Evolutionary conservation across 2,888 invertebrate species (phyloP), one percentile per base, ranked within the genome.

Genomic region (Prosopocoilus inquinatus): DNA sequence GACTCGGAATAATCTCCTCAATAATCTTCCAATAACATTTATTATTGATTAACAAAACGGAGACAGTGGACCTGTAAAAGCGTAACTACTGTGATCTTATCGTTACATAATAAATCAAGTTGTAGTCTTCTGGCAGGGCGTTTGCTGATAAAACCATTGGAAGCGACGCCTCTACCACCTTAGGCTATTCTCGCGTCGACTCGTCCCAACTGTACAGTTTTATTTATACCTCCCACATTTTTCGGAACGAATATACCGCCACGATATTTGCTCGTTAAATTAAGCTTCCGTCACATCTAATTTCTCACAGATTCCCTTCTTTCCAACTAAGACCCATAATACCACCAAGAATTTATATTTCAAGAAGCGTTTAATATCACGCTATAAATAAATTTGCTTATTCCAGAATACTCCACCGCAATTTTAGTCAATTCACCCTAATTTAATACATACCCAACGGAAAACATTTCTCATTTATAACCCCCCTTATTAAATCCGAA

Each of bases 11-110:
- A 56, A 56, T 56, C 51, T 46, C 41, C 28, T 51, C 51, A 52
- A 56, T 56, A 52, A 56, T 51, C 55, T 56, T 38, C 47, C 50
- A 56, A 50, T 56, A 56, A 56, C 51, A 50, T 51, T 56, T 51
- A 65, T 69, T 65, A 66, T 66, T 63, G 68, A 70, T 66, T 66
- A 66, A 67, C 61, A 65, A 66, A 66, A 65, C 66, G 64, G 61
- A 64, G 64, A 66, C 64, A 65, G 67, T 67, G 65, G 66, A 65
- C 51, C 61, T 63, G 65, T 65, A 65, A 69, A 69, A 70, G 64
- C 67, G 71, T 72, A 72, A 74, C 73, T 73, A 73, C 70, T 68
- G 65, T 70, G 75, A 75, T 75, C 70, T 70, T 74, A 75, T 75
- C 75, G 63, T 63, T 64, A 64, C 60, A 67, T 70, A 73, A 75